A percentile compares a stretch with the other conserved stretches of the same genome.
Conservation (phyloP, 1,140 invertebrate genomes). For the Melitaea cinxia region DNA sequence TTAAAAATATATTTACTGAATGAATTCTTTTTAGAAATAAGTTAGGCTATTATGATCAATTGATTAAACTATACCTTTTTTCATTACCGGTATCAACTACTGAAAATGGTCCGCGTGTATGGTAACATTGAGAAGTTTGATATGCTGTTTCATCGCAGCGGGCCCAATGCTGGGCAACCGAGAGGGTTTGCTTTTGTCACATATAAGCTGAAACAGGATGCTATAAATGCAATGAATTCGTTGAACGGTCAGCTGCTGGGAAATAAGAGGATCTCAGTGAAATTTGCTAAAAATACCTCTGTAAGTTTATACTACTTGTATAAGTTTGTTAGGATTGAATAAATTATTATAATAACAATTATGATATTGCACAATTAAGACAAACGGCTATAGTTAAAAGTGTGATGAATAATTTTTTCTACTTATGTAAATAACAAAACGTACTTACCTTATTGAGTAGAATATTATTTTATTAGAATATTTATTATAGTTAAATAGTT, state of each 20-base stretch:
- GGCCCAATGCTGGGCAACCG: constrained; percentile 92
- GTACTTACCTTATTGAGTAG: no score
- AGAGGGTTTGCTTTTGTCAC: constrained; percentile 97
- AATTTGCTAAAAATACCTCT: constrained; percentile 87
- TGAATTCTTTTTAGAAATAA: no score
- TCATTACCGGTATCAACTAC: constrained; percentile 93
- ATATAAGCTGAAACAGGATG: constrained; percentile 86
- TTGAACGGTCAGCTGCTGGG: constrained; percentile 90
- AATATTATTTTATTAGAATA: no score
- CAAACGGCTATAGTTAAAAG: no score
- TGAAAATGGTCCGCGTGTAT: constrained; percentile 96
- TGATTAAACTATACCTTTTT: constrained; percentile 68
- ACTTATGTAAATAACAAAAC: no score
- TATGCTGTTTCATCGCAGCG: constrained; percentile 94
- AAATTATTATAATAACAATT: no score
- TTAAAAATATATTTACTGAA: no score
- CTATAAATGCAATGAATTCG: constrained; percentile 84
- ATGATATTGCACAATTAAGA: no score
- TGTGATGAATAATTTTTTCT: no score
- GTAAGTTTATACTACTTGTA: constrained; percentile 41
- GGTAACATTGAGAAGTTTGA: constrained; percentile 96
- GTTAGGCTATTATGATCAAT: constrained; percentile 10
- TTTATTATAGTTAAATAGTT: background rate
- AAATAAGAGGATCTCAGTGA: constrained; percentile 88
- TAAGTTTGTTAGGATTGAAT: background rate